Evolutionary conservation across 2,888 invertebrate species (phyloP), one percentile per base, ranked within the genome.

Genomic region (Leptodirus hochenwartii): DNA sequence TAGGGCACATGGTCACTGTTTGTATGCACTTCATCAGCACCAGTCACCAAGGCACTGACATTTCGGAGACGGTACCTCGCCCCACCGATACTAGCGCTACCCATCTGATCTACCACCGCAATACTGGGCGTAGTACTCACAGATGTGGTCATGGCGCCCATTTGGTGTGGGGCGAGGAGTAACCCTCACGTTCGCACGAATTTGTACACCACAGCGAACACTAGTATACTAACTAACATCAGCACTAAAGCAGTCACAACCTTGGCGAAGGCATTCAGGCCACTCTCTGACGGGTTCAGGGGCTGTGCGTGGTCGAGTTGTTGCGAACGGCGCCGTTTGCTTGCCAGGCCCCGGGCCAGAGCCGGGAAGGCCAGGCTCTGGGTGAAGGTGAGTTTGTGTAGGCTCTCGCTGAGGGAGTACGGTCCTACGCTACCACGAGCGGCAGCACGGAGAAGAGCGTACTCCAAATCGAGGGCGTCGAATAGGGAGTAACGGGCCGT

Each of bases 181-280:
- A 73, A 70, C 37, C 74, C 75, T 76, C 74, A 76, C 70, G 74
- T 73, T 51, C 68, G 61, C 47, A 72, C 73, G 47, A 72, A 75
- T 48, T 75, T 75, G 47, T 74, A 74, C 32, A 76, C 74, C 13
- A 75, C 71, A 27, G 73, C 66, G 51, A 75, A 75, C 41, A 76
- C 75, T 47, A 76, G 56, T 37, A 75, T 69, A 43, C 73, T 73
- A 34, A 75, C 69, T 25, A 73, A 56, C 40, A 75, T 70, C 35
- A 75, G 49, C 14, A 75, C 69, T 13, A 75, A 52, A 4, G 74
- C 74, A 3, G 76, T 75, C 34, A 74, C 62, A 25, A 74, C 67
- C 50, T 75, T 75, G 33, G 75, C 75, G 46, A 72, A 73, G 28
- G 69, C 69, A 50, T 75, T 74, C 34, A 75, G 49, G 26, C 73